Conservation (phyloP, 2,797 vertebrate species). For the Mastacembelus armatus region DNA sequence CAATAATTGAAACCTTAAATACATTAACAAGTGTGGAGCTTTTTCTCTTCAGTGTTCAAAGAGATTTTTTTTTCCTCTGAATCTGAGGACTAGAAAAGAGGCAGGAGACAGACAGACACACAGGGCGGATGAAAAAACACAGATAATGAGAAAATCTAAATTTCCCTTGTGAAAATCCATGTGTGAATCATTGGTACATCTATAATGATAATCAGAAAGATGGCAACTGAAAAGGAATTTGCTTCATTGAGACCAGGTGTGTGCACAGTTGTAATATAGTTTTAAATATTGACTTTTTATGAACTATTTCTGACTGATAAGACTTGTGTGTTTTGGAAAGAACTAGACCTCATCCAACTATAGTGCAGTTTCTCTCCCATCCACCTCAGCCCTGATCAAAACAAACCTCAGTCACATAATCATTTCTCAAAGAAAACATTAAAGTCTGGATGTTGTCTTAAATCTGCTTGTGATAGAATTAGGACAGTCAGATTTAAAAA, state of each 20-base stretch:
- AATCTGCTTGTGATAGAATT: constrained; percentile 5
- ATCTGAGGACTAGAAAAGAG: neutral
- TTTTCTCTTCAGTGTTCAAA: constrained; percentile 4
- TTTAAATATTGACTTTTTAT: constrained; percentile 1
- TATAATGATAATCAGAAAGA: neutral
- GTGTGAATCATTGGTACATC: constrained; percentile 2
- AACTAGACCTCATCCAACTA: too few species aligned
- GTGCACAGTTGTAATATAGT: neutral
- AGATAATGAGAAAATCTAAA: constrained; percentile 9
- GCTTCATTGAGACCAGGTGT: neutral
- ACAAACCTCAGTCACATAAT: too few species aligned
- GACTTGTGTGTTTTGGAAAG: too few species aligned
- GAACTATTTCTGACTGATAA: neutral
- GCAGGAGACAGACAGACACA: neutral
- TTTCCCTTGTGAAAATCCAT: constrained; percentile 2
- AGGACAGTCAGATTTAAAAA: neutral
- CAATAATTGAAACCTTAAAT: constrained; percentile 24
- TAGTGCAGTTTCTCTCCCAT: neutral
- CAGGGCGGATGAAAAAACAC: constrained; percentile 7
- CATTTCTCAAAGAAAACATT: too few species aligned
- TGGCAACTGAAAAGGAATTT: neutral
- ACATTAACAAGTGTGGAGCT: neutral
- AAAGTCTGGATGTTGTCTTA: neutral
- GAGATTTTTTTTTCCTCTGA: neutral
- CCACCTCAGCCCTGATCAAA: neutral